These are phyloP conservation scores for Haemorhous mexicanus DNA, from an alignment of 2,113 vertebrate genomes.

Conservation along the genomic window DNA sequence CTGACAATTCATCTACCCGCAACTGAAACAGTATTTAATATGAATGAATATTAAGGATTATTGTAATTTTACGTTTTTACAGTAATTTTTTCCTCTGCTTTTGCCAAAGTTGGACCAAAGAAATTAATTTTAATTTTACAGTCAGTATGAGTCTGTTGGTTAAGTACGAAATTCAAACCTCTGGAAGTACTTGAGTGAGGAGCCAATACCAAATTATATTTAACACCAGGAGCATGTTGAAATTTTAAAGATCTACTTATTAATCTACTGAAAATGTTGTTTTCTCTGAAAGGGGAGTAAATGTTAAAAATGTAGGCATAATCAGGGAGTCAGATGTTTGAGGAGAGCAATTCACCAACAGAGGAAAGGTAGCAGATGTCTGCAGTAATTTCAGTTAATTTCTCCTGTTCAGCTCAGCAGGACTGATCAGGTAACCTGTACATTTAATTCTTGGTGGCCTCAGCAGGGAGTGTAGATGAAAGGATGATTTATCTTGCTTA, in stretches of 20 bases:
- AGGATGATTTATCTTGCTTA: constrained; percentile 1
- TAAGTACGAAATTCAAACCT: neutral
- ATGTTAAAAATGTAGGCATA: neutral
- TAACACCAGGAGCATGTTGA: neutral
- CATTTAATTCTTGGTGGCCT: neutral
- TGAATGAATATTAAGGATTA: neutral
- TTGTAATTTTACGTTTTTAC: neutral
- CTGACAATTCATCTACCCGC: neutral
- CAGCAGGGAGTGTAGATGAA: neutral
- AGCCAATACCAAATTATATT: neutral
- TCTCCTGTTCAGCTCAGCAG: neutral
- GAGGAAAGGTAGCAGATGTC: neutral
- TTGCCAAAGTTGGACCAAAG: neutral
- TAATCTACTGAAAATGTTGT: neutral
- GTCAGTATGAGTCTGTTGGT: neutral
- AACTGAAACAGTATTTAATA: neutral
- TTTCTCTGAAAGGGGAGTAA: neutral
- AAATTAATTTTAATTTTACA: neutral
- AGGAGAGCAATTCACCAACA: neutral
- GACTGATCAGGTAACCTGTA: neutral
- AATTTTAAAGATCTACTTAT: neutral
- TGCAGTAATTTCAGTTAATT: neutral
- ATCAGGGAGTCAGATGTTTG: neutral
- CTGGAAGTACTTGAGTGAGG: neutral
- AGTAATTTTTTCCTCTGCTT: neutral